Evolutionary conservation across 23 tunicate species (phyloP), one percentile per base, ranked within the genome.

Genomic region (Ciona savignyi): DNA sequence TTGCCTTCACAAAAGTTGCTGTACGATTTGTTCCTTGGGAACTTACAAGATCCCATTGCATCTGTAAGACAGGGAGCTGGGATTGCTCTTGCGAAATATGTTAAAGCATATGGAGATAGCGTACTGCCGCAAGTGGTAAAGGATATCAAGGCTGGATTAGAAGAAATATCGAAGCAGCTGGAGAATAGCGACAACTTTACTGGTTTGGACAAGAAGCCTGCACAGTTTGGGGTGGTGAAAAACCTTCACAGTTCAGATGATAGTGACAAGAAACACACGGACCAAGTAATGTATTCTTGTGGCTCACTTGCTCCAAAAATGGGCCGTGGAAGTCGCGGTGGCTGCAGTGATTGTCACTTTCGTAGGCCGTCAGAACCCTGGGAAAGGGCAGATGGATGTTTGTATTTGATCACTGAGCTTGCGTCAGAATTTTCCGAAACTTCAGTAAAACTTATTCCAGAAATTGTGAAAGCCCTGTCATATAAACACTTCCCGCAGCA

Each of bases 41-140:
- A 93, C 63, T 56, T 86, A 6, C 60, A 66, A 63, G 98, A 93
- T 70, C 98, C 98, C 0, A 93, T 93, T 20, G 73, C 98, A 30
- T 93, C 98, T 1, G 98, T 93, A 23, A 69, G 98, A 63, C 86
- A 83, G 69, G 98, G 98, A 2, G 98, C 93, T 34, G 95, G 98
- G 3, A 78, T 69, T 4, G 85, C 98, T 11, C 71, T 93, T 26
- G 98, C 90, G 0, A 86, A 86, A 30, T 86, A 83, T 65, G 74
- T 64, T 20, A 90, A 90, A 74, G 97, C 77, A 11, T 90, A 72
- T 70, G 81, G 81, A 23, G 78, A 71, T 27, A 86, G 68, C 3
- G 77, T 78, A 6, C 62, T 93, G 66, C 69, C 77, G 9, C 33
- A 9, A 15, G 76, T 93, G 11, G 22, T 87, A 0, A 25, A 77